Percentiles rank a stretch among this genome's conserved stretches.
phyloP scores from a whole-genome alignment of 1,140 invertebrate species.

The Planococcus citri region DNA sequence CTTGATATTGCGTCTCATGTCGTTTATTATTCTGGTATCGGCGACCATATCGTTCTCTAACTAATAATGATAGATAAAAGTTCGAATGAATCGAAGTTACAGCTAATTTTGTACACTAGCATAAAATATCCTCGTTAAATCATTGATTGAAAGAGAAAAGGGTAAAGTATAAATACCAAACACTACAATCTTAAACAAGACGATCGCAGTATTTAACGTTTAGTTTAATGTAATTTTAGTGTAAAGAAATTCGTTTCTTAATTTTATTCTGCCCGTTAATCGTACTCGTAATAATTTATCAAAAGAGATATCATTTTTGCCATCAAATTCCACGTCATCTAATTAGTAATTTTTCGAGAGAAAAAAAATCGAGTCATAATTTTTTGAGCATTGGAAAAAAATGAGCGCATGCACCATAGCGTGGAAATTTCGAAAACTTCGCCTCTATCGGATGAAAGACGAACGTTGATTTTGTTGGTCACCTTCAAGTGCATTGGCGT shows the following conservation, averaged over 20 bases:
- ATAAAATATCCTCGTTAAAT: neutral
- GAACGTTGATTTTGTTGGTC: neutral
- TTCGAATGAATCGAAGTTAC: conserved; percentile 6
- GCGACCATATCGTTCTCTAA: conserved; percentile 1
- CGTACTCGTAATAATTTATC: no score
- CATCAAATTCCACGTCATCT: no score
- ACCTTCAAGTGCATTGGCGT: neutral
- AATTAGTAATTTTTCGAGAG: no score
- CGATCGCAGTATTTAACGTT: neutral
- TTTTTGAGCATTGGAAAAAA: no score
- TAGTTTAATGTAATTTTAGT: neutral
- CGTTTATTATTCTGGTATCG: conserved; percentile 6
- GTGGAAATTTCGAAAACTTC: no score
- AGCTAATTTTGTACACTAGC: neutral
- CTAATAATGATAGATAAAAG: neutral
- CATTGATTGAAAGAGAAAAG: neutral
- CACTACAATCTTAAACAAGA: neutral
- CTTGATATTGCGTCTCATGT: neutral
- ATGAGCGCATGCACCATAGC: no score
- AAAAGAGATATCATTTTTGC: no score
- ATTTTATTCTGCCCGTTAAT: no score
- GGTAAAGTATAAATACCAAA: neutral
- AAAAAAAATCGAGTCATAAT: no score
- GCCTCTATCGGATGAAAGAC: neutral
- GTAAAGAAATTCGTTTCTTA: no score